Evolutionary conservation across 2,797 vertebrate genomes (phyloP).

Genomic region (Sebastes reedi): DNA sequence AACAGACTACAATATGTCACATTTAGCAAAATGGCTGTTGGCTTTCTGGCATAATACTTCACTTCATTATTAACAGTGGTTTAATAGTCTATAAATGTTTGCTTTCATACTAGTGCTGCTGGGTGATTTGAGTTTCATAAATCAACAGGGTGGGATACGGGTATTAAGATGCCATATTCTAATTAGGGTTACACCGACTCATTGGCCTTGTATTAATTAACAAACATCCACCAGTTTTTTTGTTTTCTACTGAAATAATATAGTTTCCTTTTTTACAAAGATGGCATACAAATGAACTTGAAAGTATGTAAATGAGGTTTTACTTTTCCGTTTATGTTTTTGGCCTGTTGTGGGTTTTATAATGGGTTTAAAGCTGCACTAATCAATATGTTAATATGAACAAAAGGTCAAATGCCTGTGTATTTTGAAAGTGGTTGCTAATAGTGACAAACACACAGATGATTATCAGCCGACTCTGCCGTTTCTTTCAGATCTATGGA

Average conservation of each 20-base stretch:
- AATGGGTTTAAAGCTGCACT: not conserved
- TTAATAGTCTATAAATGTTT: not conserved
- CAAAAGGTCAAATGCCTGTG: not conserved
- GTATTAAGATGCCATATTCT: conserved; percentile 13
- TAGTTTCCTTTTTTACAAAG: not conserved
- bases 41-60: not conserved
- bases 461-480: not conserved
- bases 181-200: conserved; percentile 5
- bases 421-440: not conserved
- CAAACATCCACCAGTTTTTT: not conserved
- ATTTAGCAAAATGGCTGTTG: not conserved
- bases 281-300: not conserved
- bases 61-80: conserved; percentile 6
- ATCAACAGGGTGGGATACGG: not conserved
- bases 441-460: not conserved
- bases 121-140: conserved; percentile 2
- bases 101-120: not conserved
- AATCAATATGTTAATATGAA: not conserved
- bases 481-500: not conserved
- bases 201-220: not conserved
- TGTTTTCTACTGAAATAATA: not conserved
- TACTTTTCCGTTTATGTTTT: not conserved
- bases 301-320: not conserved
- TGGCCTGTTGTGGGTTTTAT: not conserved
- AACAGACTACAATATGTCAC: not conserved